phyloP scores from a whole-genome alignment of 2,113 vertebrate species.

The Pyrgilauda ruficollis region DNA sequence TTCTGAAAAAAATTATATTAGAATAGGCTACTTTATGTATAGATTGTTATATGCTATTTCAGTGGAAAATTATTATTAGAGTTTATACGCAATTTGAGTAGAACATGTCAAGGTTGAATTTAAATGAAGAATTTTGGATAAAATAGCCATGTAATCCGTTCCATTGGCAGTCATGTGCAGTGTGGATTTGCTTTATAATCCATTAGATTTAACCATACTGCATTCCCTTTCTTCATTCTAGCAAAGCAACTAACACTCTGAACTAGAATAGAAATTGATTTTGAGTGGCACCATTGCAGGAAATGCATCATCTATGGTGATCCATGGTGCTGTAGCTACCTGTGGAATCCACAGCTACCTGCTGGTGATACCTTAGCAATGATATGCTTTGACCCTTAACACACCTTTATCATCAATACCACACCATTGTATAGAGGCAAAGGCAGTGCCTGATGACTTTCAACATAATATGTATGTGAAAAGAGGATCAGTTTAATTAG shows the following conservation, averaged over 20 bases:
- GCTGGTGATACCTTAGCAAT: background rate
- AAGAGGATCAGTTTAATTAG: background rate
- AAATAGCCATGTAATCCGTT: background rate
- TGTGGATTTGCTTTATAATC: background rate
- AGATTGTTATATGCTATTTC: background rate
- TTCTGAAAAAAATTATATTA: background rate
- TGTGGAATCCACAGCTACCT: background rate
- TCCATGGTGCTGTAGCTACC: background rate
- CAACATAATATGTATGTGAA: background rate
- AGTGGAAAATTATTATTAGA: conserved; percentile 19
- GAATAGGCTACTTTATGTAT: background rate
- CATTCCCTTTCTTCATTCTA: background rate
- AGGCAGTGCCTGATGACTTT: background rate
- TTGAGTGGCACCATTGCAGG: background rate
- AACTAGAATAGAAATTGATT: background rate
- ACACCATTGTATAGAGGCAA: background rate
- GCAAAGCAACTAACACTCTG: background rate
- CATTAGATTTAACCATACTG: background rate
- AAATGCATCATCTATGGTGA: background rate
- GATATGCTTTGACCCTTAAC: background rate
- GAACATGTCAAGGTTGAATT: conserved; percentile 10
- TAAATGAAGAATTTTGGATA: background rate
- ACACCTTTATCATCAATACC: background rate
- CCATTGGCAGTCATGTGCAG: background rate
- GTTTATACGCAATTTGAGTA: background rate